Base-by-base conservation (phyloP, 2,888 invertebrate genomes). In the Platycheirus albimanus region DNA sequence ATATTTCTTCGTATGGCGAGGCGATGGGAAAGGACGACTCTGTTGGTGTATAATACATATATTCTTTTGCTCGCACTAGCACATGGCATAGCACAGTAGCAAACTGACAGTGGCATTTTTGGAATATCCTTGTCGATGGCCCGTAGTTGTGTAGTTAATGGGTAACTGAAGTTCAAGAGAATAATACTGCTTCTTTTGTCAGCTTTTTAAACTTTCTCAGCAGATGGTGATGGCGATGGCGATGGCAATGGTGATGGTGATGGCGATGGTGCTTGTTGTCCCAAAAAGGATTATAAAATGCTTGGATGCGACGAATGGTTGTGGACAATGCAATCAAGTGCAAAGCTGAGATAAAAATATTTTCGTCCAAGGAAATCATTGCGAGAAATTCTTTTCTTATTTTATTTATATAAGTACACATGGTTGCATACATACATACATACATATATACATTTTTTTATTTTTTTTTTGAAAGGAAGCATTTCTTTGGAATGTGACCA, bases 271-370 rank as follows among this genome's bases (percentile, higher is more conserved):
- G 24, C 45, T 15, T 74, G 58, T 43, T 61, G 43, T 43, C 10
- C n/a, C 36, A 33, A 56, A 33, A 47, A 52, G 66, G 67, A 83
- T 72, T 83, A 72, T 83, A 83, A 83, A 83, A 83, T 77, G 81
- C 72, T 83, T 72, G 61, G 63, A 77, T 72, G 77, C 78, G 49
- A 61, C 72, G 56, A 77, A 63, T 61, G 56, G 41, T 54, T 78
- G 61, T 67, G 81, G 67, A 83, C 61, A 77, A 83, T 83, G 81
- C 81, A 83, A 83, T 83, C 81, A 83, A 83, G 81, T 83, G 81
- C 81, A 78, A 83, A 83, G 72, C 72, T 72, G 67, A 83, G 81
- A 83, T 83, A 78, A 78, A 83, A 78, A 67, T 81, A 66, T 76
- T 56, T 52, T 76, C 58, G 36, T 41, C 20, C 17, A 61, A 38